These are phyloP conservation scores for Drosophila murphyi DNA, from an alignment of 1,140 invertebrate species.

Conservation along the genomic window DNA sequence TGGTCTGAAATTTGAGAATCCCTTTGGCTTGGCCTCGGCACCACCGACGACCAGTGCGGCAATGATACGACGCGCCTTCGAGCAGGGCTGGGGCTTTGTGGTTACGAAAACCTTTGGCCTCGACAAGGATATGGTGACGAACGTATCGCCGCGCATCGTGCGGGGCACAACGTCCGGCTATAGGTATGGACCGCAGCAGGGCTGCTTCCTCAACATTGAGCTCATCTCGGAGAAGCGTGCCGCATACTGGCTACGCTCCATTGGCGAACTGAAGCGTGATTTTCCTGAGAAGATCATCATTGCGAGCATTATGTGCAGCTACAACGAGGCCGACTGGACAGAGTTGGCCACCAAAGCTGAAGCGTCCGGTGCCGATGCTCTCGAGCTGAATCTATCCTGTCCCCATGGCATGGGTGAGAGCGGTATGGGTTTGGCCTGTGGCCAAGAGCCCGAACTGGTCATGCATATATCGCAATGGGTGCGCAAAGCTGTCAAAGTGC, in stretches of 20 bases:
- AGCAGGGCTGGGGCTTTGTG: conserved; percentile 98
- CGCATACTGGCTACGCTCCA: conserved; percentile 96
- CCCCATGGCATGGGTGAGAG: conserved; percentile 99
- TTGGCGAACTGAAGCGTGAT: conserved; percentile 95
- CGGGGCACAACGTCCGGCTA: conserved; percentile 96
- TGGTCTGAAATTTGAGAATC: conserved; percentile 97
- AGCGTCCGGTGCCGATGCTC: conserved; percentile 94
- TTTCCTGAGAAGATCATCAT: conserved; percentile 97
- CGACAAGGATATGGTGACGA: conserved; percentile 98
- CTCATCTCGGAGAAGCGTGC: conserved; percentile 98
- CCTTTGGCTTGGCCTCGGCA: conserved; percentile 98
- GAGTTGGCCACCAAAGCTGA: conserved; percentile 92
- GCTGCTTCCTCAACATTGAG: conserved; percentile 98
- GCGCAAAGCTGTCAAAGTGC: conserved; percentile 92
- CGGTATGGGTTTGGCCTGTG: conserved; percentile 99
- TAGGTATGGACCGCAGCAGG: conserved; percentile 96
- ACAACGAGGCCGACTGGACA: conserved; percentile 95
- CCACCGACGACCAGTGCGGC: conserved; percentile 96
- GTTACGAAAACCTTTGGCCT: conserved; percentile 98
- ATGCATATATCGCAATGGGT: conserved; percentile 97
- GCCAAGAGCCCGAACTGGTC: conserved; percentile 95
- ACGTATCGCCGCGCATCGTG: conserved; percentile 98
- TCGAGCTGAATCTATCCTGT: conserved; percentile 98
- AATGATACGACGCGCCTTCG: conserved; percentile 97
- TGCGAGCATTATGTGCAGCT: conserved; percentile 98